Conservation (phyloP, 2,797 vertebrate species). For the Hippopotamyrus pictus region DNA sequence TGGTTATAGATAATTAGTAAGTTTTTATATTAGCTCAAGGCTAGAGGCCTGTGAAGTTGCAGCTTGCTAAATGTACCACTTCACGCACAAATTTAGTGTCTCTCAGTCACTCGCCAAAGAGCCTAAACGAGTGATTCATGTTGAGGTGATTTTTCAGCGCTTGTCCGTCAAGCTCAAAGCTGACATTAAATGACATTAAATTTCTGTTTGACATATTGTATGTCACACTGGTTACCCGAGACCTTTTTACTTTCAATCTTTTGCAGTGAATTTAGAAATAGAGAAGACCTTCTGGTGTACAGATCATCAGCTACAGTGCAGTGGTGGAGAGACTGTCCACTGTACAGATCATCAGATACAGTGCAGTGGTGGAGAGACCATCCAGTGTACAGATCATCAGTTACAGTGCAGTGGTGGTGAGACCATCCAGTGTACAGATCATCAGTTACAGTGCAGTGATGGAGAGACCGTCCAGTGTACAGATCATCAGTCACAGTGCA, state of each 20-base stretch:
- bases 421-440: neutral
- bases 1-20: neutral
- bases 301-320: neutral
- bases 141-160: neutral
- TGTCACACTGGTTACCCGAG: neutral
- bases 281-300: neutral
- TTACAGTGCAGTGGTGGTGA: neutral
- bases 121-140: neutral
- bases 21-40: neutral
- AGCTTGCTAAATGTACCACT: neutral
- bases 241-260: neutral
- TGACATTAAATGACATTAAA: neutral
- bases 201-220: neutral
- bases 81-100: neutral
- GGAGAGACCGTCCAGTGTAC: too few species aligned
- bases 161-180: neutral
- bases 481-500: neutral
- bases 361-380: neutral
- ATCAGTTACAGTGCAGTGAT: neutral
- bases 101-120: neutral
- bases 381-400: neutral
- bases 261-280: neutral
- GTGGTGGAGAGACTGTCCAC: neutral
- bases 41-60: neutral
- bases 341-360: neutral